Evolutionary conservation across 2,888 invertebrate genomes (phyloP), one percentile per base, ranked within the genome.

Genomic region (Imbricaverruca yamaguchii): DNA sequence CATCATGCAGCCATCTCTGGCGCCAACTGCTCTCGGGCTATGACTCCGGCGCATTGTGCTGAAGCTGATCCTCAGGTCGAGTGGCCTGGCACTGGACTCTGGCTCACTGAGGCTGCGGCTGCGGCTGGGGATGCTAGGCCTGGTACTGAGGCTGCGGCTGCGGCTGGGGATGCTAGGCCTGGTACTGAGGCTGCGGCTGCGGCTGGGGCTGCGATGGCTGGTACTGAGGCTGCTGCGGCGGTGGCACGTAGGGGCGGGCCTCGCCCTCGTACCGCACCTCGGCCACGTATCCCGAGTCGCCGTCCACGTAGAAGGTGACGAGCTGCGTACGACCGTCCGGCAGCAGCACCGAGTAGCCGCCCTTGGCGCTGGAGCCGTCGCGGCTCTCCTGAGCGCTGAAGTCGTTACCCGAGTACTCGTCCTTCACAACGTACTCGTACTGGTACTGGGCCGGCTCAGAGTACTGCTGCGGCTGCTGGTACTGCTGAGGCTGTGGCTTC

Each of bases 251-350:
- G 21, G 74, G 74, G 8, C 74, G 79, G 3, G 79, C 79, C 23
- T 21, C 80, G 21, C 82, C 82, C 23, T 82, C 81, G 80, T 82
- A 82, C 61, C 53, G 77, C 15, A 82, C 82, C 15, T 80, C 74
- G 53, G 82, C 81, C 55, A 81, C 81, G 77, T 56, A 82, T 56
- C 82, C 82, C 18, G 81, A 81, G 55, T 82, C 65, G 39, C 81
- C 82, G 67, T 80, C 69, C 25, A 83, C 82, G 65, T 8, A 53
- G 82, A 81, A 83, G 23, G 69, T 67, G 63, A 83, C 82, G 21
- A 18, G 69, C 81, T 82, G 81, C 39, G 69, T 57, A 63, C 82
- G 82, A n/a, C 81, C 81, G 61, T 83, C 82, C 21, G 82, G 82
- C 56, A 82, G 81, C 78, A 78, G 80, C 21, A 82, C 82, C 39